Evolutionary conservation across 2,113 vertebrate genomes (phyloP), one percentile per base, ranked within the genome.

Genomic region (Pithys albifrons): DNA sequence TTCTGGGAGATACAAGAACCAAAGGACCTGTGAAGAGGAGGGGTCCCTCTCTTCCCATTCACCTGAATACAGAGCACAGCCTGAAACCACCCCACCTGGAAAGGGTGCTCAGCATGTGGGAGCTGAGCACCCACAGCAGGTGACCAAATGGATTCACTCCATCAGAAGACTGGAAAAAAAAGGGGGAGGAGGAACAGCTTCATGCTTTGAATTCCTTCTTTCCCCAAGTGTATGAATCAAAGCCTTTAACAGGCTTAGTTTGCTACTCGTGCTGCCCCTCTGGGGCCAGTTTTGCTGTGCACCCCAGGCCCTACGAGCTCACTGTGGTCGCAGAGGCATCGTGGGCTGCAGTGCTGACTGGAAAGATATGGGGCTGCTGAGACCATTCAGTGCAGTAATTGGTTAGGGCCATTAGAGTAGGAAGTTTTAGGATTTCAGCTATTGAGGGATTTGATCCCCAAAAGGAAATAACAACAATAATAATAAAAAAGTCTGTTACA

Each of bases 301-400:
- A 7, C 43, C 69, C 81, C 67, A 74, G 91, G 74, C 43, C 59
- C 69, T 25, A 28, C 0, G 9, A 86, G 55, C 51, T 77, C 25
- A 22, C 39, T 0, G 0, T 19, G 52, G 43, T 64, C 4, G 0
- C 65, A 19, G 39, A 45, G 37, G 51, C 37, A 14, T 13, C 3
- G 0, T 39, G 62, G 62, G 41, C 66, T 70, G 78, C 0, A 0
- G 67, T 0, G 0, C 51, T 3, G 0, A 9, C 80, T 83, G 66
- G 48, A 54, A 76, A 92, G 54, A n/a, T 37, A 11, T 0, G 1
- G 45, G 25, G 37, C 87, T 90, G 74, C 79, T 64, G 15, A 67
- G 39, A 55, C 55, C 14, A 1, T 43, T 66, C 4, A 4, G 39
- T 3, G 3, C 74, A 45, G 46, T 37, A 74, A 88, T 67, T 89